phyloP scores from a whole-genome alignment of 2,888 invertebrate species.

The Phengaris alcon region DNA sequence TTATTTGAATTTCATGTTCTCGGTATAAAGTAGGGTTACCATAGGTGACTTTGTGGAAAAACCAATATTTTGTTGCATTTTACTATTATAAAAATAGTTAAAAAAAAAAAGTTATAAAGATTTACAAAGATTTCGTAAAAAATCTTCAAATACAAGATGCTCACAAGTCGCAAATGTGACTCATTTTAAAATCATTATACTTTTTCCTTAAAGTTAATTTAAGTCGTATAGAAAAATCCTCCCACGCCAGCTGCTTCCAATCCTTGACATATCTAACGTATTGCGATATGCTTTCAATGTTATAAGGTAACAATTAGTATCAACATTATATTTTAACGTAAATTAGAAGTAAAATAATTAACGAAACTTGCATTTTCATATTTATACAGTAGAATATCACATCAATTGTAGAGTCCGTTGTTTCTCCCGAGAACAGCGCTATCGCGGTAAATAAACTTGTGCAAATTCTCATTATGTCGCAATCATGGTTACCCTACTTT shows the following conservation, averaged over 20 bases:
- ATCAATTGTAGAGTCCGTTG: conserved; percentile 17
- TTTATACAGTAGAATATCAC: not conserved
- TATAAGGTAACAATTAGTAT: not conserved
- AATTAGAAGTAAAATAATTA: not conserved
- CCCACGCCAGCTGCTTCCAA: not conserved
- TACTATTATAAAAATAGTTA: too few relatives aligned
- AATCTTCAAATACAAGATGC: not conserved
- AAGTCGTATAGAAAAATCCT: not conserved
- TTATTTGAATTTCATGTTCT: conserved; percentile 27
- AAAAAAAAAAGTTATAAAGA: too few relatives aligned
- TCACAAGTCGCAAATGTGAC: not conserved
- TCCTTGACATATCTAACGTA: not conserved
- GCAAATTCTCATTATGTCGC: conserved; percentile 16
- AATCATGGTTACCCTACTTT: conserved; percentile 26
- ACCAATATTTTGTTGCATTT: not conserved
- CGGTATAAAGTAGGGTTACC: not conserved
- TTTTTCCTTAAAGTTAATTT: not conserved
- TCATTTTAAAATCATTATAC: not conserved
- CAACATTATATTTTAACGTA: not conserved
- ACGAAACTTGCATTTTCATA: not conserved
- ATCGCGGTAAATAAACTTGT: conserved; percentile 10
- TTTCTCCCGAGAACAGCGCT: not conserved
- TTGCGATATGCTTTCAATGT: not conserved
- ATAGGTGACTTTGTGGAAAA: not conserved
- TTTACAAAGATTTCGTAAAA: too few relatives aligned